These are phyloP conservation scores for Trissolcus japonicus DNA, from an alignment of 2,888 invertebrate species.

Conservation along the genomic window DNA sequence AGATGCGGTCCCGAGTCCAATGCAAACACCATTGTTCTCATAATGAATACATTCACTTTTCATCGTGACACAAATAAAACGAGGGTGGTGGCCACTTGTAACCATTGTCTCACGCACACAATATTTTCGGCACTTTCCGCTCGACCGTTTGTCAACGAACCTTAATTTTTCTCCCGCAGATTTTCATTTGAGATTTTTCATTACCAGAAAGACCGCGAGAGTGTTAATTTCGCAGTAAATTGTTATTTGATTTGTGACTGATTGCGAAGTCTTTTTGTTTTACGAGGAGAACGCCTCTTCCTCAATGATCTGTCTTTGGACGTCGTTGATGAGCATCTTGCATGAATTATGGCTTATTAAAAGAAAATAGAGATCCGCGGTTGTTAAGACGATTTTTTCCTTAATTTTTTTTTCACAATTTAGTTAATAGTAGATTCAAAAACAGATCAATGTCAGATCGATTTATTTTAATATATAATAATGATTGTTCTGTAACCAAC, in stretches of 20 bases:
- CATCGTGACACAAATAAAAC: constrained; percentile 51
- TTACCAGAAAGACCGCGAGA: too few relatives aligned
- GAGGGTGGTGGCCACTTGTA: constrained; percentile 44
- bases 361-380: too few relatives aligned
- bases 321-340: constrained; percentile 56
- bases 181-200: too few relatives aligned
- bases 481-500: too few relatives aligned
- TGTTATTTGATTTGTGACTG: constrained; percentile 71
- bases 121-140: too few relatives aligned
- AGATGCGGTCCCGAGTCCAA: constrained; percentile 44
- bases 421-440: too few relatives aligned
- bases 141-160: too few relatives aligned
- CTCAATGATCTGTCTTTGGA: constrained; percentile 69
- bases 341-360: constrained; percentile 33
- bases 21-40: constrained; percentile 58
- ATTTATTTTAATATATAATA: too few relatives aligned
- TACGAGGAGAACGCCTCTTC: constrained; percentile 70
- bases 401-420: too few relatives aligned
- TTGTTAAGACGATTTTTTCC: too few relatives aligned
- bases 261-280: constrained; percentile 64
- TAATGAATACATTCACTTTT: constrained; percentile 57
- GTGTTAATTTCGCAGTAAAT: constrained; percentile 58
- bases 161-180: too few relatives aligned
- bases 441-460: too few relatives aligned
- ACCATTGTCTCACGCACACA: not conserved